phyloP scores from a whole-genome alignment of 2,113 vertebrate species.

The Carollia perspicillata region DNA sequence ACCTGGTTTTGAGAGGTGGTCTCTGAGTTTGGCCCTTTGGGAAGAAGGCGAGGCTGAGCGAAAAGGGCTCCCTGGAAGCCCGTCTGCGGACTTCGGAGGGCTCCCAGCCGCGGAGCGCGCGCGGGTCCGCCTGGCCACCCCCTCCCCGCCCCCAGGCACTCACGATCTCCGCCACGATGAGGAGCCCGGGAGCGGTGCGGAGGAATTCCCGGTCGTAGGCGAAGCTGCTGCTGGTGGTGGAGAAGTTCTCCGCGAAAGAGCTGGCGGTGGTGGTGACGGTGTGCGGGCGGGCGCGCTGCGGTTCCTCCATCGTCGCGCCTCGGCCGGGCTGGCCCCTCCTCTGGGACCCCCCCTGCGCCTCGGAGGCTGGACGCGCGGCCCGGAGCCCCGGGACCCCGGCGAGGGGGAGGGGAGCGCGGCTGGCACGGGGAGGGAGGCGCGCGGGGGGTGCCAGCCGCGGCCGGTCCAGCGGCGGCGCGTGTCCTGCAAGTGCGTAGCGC shows the following conservation, averaged over 20 bases:
- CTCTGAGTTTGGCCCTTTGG: not conserved
- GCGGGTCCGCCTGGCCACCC: not conserved
- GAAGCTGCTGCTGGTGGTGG: slow-evolving; percentile 80
- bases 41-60: not conserved
- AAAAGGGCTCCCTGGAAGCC: not conserved
- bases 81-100: not conserved
- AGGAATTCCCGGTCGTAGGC: slow-evolving; percentile 86
- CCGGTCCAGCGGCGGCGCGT: not conserved
- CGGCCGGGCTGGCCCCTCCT: not conserved
- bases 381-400: not conserved
- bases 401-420: not conserved
- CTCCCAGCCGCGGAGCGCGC: not conserved
- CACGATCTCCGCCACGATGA: slow-evolving; percentile 87
- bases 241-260: slow-evolving; percentile 83
- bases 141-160: slow-evolving; percentile 65
- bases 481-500: not conserved
- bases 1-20: not conserved
- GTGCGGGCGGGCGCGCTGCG: slow-evolving; percentile 78
- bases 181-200: slow-evolving; percentile 80
- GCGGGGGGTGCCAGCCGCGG: not conserved
- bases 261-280: slow-evolving; percentile 85
- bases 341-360: slow-evolving; percentile 35
- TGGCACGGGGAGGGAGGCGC: not conserved
- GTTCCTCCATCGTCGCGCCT: slow-evolving; percentile 76
- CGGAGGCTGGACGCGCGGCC: not conserved